These are phyloP conservation scores for Chymomyza caudatula DNA, from an alignment of 2,888 invertebrate genomes.

Conservation along the genomic window DNA sequence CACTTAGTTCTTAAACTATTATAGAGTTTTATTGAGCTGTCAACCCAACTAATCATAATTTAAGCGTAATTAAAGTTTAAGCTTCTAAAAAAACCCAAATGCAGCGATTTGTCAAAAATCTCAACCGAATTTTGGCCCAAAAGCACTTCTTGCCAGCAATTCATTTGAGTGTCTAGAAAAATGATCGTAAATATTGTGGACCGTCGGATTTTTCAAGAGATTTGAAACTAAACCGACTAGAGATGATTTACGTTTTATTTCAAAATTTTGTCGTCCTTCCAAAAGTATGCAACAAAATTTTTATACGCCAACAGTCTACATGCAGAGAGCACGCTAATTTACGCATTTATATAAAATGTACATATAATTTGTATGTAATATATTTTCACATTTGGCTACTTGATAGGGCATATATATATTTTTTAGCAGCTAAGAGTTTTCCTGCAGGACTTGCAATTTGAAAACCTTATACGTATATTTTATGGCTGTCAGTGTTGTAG, in stretches of 20 bases:
- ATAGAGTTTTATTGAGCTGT: too few species aligned
- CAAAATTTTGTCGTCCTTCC: background rate
- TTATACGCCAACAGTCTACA: background rate
- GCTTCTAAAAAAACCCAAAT: too few species aligned
- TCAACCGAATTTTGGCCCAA: too few species aligned
- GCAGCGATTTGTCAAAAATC: too few species aligned
- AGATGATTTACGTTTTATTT: background rate
- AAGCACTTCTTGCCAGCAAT: too few species aligned
- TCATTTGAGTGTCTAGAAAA: too few species aligned
- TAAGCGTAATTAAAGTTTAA: too few species aligned
- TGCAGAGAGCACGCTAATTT: background rate
- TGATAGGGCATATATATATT: background rate
- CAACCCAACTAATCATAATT: too few species aligned
- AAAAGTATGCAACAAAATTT: background rate
- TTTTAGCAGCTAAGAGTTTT: background rate
- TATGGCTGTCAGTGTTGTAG: slow-evolving; percentile 25
- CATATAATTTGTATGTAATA: background rate
- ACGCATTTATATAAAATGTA: background rate
- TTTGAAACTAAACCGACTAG: too few species aligned
- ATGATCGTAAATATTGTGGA: too few species aligned
- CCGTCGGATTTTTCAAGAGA: too few species aligned
- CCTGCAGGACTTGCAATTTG: slow-evolving; percentile 27
- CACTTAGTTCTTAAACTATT: too few species aligned
- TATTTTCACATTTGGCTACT: background rate
- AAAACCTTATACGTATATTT: slow-evolving; percentile 25